Evolutionary conservation across 1,140 invertebrate genomes (phyloP).

Genomic region (Sminthurinus signatus): DNA sequence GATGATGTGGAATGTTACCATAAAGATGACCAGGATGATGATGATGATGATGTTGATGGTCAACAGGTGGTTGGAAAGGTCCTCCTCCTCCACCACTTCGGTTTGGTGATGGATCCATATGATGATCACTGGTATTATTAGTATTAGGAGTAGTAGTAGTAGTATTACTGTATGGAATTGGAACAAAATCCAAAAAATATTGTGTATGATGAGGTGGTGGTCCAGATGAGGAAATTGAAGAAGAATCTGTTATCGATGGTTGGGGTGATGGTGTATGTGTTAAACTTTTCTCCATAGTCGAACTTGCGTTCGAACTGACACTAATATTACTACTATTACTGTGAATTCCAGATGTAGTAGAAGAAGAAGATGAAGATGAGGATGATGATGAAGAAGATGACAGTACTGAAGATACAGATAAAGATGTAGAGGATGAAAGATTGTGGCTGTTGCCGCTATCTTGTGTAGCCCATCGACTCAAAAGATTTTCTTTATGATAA

Average conservation of each 20-base stretch:
- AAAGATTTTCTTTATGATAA: slow-evolving; percentile 68
- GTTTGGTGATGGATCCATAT: slow-evolving; percentile 10
- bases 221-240: not conserved
- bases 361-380: slow-evolving; percentile 17
- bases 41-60: slow-evolving; percentile 7
- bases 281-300: not conserved
- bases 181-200: slow-evolving; percentile 6
- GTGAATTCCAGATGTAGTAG: slow-evolving; percentile 38
- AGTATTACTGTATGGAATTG: slow-evolving; percentile 22
- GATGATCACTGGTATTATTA: slow-evolving; percentile 25
- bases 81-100: too few relatives aligned
- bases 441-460: slow-evolving; percentile 32
- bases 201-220: slow-evolving; percentile 14
- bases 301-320: slow-evolving; percentile 4
- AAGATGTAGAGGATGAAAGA: not conserved
- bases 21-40: slow-evolving; percentile 20
- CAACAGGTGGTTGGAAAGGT: slow-evolving; percentile 27
- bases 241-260: slow-evolving; percentile 5
- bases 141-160: too few relatives aligned
- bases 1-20: slow-evolving; percentile 16
- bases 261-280: not conserved
- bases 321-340: slow-evolving; percentile 6
- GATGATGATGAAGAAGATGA: slow-evolving; percentile 5
- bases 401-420: not conserved
- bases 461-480: slow-evolving; percentile 67